phyloP scores from a whole-genome alignment of 2,888 invertebrate genomes.

The Formica aserva region DNA sequence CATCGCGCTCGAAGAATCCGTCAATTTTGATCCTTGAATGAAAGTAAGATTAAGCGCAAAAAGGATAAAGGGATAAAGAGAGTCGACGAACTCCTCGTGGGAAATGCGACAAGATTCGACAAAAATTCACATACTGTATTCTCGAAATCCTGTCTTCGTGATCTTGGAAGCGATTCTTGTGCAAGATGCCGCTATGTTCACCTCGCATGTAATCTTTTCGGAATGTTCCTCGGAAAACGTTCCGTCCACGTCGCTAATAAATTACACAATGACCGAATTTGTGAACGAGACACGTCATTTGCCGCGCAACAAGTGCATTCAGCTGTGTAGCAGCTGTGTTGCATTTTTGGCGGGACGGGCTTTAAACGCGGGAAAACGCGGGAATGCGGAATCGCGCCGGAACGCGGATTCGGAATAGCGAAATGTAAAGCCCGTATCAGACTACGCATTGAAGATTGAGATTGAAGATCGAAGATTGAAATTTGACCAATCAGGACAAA shows the following conservation, averaged over 20 bases:
- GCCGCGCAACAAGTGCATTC: conserved; percentile 49
- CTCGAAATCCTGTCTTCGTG: not conserved
- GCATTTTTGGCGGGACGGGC: conserved; percentile 72
- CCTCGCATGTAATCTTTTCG: not conserved
- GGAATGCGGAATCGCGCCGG: not conserved
- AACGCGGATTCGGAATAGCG: not conserved
- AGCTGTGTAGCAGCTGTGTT: conserved; percentile 2
- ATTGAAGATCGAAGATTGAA: too few species aligned
- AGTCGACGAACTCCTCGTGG: not conserved
- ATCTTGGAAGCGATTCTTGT: not conserved
- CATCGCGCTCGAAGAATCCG: conserved; percentile 63
- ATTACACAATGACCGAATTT: not conserved
- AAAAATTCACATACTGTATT: not conserved
- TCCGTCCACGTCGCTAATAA: not conserved
- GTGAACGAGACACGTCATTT: not conserved
- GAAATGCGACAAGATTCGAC: not conserved
- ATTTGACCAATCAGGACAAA: too few species aligned
- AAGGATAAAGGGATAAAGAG: not conserved
- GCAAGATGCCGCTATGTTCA: not conserved
- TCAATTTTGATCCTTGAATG: too few species aligned
- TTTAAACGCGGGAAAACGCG: conserved; percentile 74
- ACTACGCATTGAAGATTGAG: too few species aligned
- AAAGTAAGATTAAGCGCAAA: not conserved
- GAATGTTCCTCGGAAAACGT: not conserved
- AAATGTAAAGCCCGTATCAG: too few species aligned